Conservation (phyloP, 2,888 invertebrate species). For the Netelia virgata region DNA sequence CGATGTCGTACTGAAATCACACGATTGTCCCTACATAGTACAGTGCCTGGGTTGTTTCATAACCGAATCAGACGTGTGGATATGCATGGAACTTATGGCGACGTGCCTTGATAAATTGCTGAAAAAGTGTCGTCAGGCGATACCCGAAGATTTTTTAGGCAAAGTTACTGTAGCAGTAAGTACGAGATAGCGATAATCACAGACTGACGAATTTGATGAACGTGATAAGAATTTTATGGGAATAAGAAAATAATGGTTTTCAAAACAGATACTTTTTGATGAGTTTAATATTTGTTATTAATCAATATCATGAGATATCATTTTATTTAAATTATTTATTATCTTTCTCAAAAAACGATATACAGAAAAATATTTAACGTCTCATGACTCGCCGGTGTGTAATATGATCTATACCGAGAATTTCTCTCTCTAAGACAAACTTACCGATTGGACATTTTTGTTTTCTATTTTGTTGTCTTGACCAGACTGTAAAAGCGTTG, state of each 20-base stretch:
- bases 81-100: constrained; percentile 99
- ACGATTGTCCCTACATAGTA: constrained; percentile 98
- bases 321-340: too few relatives aligned
- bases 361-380: background rate
- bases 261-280: too few relatives aligned
- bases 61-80: constrained; percentile 99
- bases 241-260: too few relatives aligned
- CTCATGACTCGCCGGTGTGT: background rate
- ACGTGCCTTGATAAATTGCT: constrained; percentile 99
- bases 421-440: background rate
- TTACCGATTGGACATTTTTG: background rate
- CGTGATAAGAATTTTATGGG: too few relatives aligned
- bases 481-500: constrained; percentile 96
- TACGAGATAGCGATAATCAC: constrained; percentile 67
- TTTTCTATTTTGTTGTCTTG: constrained; percentile 65
- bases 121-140: constrained; percentile 93
- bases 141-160: constrained; percentile 98
- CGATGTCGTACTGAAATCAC: constrained; percentile 98
- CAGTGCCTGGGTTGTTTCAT: constrained; percentile 99
- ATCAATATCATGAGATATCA: too few relatives aligned
- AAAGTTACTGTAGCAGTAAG: constrained; percentile 98
- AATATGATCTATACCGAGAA: background rate
- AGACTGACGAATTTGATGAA: background rate
- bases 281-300: too few relatives aligned
- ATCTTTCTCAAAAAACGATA: too few relatives aligned